These are phyloP conservation scores for Podarcis muralis DNA, from an alignment of 2,113 vertebrate species.

Conservation along the genomic window DNA sequence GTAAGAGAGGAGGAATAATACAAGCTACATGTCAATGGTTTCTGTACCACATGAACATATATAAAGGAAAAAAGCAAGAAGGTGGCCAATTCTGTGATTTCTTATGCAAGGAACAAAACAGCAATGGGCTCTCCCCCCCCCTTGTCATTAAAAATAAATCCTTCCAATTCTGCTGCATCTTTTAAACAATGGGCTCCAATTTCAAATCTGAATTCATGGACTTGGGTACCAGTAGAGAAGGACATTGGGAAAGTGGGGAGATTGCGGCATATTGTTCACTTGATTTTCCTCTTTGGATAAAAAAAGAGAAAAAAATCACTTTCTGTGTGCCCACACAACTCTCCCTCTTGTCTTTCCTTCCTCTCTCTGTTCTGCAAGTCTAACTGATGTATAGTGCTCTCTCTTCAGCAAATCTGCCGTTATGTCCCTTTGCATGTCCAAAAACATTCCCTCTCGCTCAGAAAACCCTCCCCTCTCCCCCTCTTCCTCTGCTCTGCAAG, in stretches of 20 bases:
- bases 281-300: background rate
- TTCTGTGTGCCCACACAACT: background rate
- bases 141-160: too few relatives aligned
- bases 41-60: too few relatives aligned
- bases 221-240: background rate
- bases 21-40: too few relatives aligned
- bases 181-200: background rate
- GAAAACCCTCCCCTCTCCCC: background rate
- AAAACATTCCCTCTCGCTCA: background rate
- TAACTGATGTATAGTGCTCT: background rate
- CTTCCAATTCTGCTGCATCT: too few relatives aligned
- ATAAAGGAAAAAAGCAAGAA: too few relatives aligned
- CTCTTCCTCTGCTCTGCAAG: background rate
- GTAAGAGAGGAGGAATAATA: too few relatives aligned
- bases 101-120: too few relatives aligned
- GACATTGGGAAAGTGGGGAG: background rate
- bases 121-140: too few relatives aligned
- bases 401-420: background rate
- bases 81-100: too few relatives aligned
- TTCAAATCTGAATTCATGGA: background rate
- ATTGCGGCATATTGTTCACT: background rate
- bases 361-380: background rate
- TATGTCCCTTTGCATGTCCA: background rate
- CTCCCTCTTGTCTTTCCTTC: background rate
- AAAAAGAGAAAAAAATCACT: background rate